Conservation (phyloP, 2,888 invertebrate genomes). For the Frankliniella intonsa region DNA sequence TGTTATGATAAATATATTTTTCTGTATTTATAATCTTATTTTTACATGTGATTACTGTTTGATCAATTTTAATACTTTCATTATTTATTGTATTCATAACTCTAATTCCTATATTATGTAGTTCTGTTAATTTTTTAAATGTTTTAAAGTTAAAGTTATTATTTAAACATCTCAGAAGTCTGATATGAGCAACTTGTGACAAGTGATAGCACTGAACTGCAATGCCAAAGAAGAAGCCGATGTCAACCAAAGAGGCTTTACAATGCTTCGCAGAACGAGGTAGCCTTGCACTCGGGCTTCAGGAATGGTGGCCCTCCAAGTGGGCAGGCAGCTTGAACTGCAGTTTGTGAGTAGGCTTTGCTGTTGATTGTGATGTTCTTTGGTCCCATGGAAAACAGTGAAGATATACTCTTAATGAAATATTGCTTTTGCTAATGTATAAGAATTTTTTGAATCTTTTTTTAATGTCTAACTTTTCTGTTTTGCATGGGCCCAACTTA, state of each 20-base stretch:
- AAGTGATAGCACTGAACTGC: slow-evolving; percentile 7
- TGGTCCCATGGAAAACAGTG: background rate
- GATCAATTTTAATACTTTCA: background rate
- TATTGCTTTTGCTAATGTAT: no score
- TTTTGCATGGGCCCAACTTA: slow-evolving; percentile 17
- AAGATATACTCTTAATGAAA: background rate
- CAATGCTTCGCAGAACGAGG: background rate
- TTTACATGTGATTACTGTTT: background rate
- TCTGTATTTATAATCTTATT: background rate
- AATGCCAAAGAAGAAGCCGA: slow-evolving; percentile 21
- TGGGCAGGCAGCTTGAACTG: background rate
- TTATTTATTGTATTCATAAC: background rate
- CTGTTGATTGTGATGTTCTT: slow-evolving; percentile 7
- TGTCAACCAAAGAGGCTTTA: slow-evolving; percentile 6
- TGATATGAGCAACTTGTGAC: background rate
- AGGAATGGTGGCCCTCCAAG: background rate
- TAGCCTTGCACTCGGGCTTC: background rate
- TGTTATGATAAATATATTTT: background rate
- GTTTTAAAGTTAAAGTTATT: background rate
- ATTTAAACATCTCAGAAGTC: background rate
- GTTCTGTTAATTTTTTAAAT: background rate
- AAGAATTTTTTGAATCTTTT: background rate
- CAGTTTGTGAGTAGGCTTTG: slow-evolving; percentile 22
- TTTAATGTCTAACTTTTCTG: background rate
- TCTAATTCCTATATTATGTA: no score